phyloP scores from a whole-genome alignment of 1,140 invertebrate genomes.

The Trachymyrmex septentrionalis region DNA sequence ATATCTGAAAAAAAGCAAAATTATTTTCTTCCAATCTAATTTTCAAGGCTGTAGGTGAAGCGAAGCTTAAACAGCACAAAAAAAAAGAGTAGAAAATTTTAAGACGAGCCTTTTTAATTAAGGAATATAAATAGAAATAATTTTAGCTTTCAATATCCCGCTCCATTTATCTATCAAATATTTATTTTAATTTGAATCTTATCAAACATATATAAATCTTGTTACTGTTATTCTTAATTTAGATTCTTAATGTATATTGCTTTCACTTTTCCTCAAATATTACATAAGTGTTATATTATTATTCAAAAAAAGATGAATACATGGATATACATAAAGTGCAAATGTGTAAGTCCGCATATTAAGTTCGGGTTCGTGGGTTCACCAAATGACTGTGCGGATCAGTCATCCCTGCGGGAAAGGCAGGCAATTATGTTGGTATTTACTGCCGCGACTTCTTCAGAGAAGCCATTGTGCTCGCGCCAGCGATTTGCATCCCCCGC shows the following conservation, averaged over 20 bases:
- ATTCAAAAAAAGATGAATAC: background rate
- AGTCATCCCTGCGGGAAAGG: conserved; percentile 46
- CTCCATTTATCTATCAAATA: background rate
- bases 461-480: conserved; percentile 82
- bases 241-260: background rate
- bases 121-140: background rate
- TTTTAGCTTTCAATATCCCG: background rate
- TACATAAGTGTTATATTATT: background rate
- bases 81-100: conserved; percentile 23
- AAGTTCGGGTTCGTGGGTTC: background rate
- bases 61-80: conserved; percentile 24
- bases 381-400: conserved; percentile 17
- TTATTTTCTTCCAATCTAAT: background rate
- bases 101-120: background rate
- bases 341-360: background rate
- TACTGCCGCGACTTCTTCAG: conserved; percentile 81
- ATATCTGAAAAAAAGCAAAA: background rate
- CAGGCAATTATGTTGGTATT: conserved; percentile 85
- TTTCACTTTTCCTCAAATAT: background rate
- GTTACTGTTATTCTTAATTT: background rate
- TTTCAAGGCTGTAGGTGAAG: background rate
- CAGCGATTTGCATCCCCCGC: conserved; percentile 80
- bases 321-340: background rate
- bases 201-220: background rate
- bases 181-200: no score